Percentiles rank a stretch among this genome's conserved stretches.
phyloP scores from a whole-genome alignment of 2,888 invertebrate genomes.

The Amblyteles armatorius region DNA sequence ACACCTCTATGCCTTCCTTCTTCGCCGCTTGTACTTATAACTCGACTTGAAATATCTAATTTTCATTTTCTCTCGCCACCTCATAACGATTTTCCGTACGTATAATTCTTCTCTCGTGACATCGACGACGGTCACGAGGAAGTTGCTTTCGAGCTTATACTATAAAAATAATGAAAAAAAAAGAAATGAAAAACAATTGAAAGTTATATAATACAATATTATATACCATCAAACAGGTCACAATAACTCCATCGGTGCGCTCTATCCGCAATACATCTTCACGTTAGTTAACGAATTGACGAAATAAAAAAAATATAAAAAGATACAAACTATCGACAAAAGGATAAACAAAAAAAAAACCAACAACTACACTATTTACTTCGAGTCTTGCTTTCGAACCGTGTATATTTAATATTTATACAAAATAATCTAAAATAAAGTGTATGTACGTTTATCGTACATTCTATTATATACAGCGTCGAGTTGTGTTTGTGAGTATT shows the following conservation, averaged over 20 bases:
- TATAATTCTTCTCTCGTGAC: conserved; percentile 27
- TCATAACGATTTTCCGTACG: conserved; percentile 47
- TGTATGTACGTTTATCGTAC: conserved; percentile 71
- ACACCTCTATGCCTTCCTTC: conserved; percentile 22
- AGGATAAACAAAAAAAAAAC: conserved; percentile 17
- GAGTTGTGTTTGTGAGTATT: conserved; percentile 39
- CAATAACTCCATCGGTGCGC: conserved; percentile 70
- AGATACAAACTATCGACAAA: conserved; percentile 27
- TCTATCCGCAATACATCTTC: conserved; percentile 67
- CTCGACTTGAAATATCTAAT: conserved; percentile 30
- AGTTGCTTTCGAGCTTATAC: conserved; percentile 79
- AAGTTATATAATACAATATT: conserved; percentile 71
- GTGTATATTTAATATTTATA: conserved; percentile 73
- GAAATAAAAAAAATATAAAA: conserved; percentile 18
- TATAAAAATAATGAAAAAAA: conserved; percentile 72
- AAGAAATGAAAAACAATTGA: conserved; percentile 73
- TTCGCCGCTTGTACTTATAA: conserved; percentile 53
- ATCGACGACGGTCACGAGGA: conserved; percentile 69
- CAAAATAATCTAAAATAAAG: conserved; percentile 71
- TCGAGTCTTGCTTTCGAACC: conserved; percentile 70
- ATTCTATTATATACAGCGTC: conserved; percentile 67
- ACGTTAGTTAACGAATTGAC: conserved; percentile 46
- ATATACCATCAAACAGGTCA: conserved; percentile 69
- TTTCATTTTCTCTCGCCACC: conserved; percentile 18
- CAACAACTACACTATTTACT: conserved; percentile 53